Evolutionary conservation across 2,888 invertebrate genomes (phyloP), one percentile per base, ranked within the genome.

Genomic region (Incurvaria masculella): DNA sequence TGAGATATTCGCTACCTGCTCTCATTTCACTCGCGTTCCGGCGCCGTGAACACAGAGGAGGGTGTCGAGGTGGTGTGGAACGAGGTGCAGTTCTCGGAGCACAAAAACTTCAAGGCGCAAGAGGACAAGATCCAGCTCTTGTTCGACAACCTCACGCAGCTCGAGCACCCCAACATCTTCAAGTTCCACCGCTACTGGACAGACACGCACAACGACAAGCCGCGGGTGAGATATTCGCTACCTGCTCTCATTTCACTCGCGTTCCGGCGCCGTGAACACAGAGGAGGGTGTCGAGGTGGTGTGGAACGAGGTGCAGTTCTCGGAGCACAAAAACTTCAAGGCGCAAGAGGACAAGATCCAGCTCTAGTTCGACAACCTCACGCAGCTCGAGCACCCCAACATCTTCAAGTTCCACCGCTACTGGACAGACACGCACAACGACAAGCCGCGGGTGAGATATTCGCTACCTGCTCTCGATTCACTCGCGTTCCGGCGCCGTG

Each of bases 141-240:
- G 57, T 99, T 99, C 79, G 97, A 98, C 78, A 98, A 97, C 81
- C 86, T 99, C 62, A 95, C 96, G 45, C 91, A 95, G 69, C 82
- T 99, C 58, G 97, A 97, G 64, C 99, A 99, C 75, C 95, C 97
- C 52, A 99, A 99, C 79, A 97, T 99, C 68, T 98, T 99, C 63
- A 98, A 98, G 79, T 97, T 99, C 80, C 98, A 99, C 80, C 91
- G 97, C 65, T 99, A 98, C 75, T 99, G 99, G 99, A 97, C 97
- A 62, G 98, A 99, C 73, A n/a, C n/a, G n/a, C n/a, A 91, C 91
- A 90, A 91, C 72, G 96, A 96, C 66, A 95, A 94, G 68, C 95
- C 95, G 57, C 84, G 95, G 82, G 95, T 96, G 67, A n/a, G 95
- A 97, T 72, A 98, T 99, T 75, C 87, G 97, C 59, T 98, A 99